Percentiles rank a stretch among this genome's conserved stretches.
These are phyloP conservation scores for Gymnogyps californianus DNA, from an alignment of 2,113 vertebrate species.

Conservation along the genomic window DNA sequence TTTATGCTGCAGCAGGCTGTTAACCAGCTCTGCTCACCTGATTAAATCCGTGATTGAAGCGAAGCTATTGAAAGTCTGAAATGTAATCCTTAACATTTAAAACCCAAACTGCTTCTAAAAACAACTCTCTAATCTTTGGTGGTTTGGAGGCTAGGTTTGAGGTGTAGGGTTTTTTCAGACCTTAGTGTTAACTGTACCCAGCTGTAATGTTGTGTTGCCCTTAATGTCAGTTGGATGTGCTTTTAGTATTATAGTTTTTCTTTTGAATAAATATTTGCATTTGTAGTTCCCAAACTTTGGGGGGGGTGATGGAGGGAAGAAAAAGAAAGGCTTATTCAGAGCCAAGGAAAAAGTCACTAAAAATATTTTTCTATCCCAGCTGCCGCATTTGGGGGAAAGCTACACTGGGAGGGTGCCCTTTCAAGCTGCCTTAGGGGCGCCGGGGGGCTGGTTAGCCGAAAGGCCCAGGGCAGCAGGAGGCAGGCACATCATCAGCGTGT, in stretches of 20 bases:
- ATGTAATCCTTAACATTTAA: slow-evolving; percentile 17
- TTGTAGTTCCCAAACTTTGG: slow-evolving; percentile 37
- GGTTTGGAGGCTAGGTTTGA: slow-evolving; percentile 45
- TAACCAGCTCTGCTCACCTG: slow-evolving; percentile 38
- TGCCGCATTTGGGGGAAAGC: neutral
- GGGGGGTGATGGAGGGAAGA: neutral
- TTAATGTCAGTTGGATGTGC: slow-evolving; percentile 45
- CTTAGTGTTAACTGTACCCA: slow-evolving; percentile 42
- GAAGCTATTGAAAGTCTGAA: slow-evolving; percentile 27
- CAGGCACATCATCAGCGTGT: neutral
- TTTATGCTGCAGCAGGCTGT: slow-evolving; percentile 8
- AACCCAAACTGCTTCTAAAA: slow-evolving; percentile 55
- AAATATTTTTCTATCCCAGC: slow-evolving; percentile 60
- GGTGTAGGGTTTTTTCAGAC: slow-evolving; percentile 6
- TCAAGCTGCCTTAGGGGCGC: neutral
- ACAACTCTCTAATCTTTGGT: slow-evolving; percentile 52
- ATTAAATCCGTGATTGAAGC: neutral
- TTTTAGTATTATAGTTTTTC: slow-evolving; percentile 60
- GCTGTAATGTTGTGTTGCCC: slow-evolving; percentile 35
- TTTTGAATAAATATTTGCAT: slow-evolving; percentile 66
- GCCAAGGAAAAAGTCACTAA: slow-evolving; percentile 52
- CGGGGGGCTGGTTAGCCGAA: neutral
- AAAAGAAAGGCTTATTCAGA: slow-evolving; percentile 59
- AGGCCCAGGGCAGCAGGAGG: neutral
- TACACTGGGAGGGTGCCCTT: neutral